phyloP scores from a whole-genome alignment of 2,797 vertebrate genomes.

The Pempheris klunzingeri region DNA sequence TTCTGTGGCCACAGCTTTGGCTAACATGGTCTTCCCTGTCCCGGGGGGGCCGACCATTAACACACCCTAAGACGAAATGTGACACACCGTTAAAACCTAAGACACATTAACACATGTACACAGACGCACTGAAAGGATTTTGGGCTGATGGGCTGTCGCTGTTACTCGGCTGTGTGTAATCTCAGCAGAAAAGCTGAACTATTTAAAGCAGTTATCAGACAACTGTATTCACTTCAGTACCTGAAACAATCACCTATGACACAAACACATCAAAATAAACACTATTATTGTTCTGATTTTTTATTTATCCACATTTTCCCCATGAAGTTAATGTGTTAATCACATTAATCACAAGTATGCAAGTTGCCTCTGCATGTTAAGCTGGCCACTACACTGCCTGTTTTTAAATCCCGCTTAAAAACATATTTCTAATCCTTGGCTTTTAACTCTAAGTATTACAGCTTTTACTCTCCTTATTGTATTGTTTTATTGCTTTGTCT shows the following conservation, averaged over 20 bases:
- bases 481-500: too few species aligned
- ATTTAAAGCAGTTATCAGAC: neutral
- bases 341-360: too few species aligned
- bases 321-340: too few species aligned
- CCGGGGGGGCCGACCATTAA: slow-evolving; percentile 98
- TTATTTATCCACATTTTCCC: neutral
- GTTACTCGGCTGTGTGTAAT: neutral
- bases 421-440: too few species aligned
- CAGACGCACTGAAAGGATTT: neutral
- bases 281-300: neutral
- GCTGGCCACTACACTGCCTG: too few species aligned
- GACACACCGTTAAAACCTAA: neutral
- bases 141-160: neutral
- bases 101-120: neutral
- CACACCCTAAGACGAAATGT: slow-evolving; percentile 88
- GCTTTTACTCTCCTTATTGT: too few species aligned
- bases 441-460: too few species aligned
- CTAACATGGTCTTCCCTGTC: slow-evolving; percentile 98
- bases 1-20: slow-evolving; percentile 98
- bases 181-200: neutral
- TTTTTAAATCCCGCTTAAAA: too few species aligned
- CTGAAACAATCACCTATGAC: neutral
- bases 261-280: neutral
- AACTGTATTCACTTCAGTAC: neutral
- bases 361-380: too few species aligned